Percentiles rank a stretch among this genome's conserved stretches.
These are phyloP conservation scores for Microcaecilia unicolor DNA, from an alignment of 2,797 vertebrate genomes.

Conservation along the genomic window DNA sequence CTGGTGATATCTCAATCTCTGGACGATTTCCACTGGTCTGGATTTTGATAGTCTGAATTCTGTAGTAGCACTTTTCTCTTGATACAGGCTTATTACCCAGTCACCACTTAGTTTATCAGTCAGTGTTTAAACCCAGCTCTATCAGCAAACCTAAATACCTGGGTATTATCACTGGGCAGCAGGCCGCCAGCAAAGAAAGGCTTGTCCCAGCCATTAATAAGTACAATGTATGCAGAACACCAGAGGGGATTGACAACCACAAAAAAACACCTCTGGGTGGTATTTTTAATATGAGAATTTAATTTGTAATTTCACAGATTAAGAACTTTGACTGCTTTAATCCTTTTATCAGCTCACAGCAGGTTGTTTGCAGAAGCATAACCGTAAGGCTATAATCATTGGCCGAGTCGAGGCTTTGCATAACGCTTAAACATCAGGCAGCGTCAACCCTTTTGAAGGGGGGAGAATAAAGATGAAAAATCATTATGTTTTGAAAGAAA, in stretches of 20 bases:
- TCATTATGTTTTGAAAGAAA: slow-evolving; percentile 73
- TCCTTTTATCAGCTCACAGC: slow-evolving; percentile 97
- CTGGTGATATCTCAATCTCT: slow-evolving; percentile 60
- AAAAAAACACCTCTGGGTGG: slow-evolving; percentile 81
- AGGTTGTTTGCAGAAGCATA: slow-evolving; percentile 81
- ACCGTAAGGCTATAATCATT: slow-evolving; percentile 75
- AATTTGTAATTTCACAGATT: slow-evolving; percentile 91
- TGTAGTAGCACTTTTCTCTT: slow-evolving; percentile 57
- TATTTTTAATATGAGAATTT: slow-evolving; percentile 89
- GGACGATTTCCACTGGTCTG: slow-evolving; percentile 46
- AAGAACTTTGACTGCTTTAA: slow-evolving; percentile 91
- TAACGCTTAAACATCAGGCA: slow-evolving; percentile 66
- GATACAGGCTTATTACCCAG: slow-evolving; percentile 71
- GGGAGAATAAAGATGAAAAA: slow-evolving; percentile 74
- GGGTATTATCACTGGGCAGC: slow-evolving; percentile 66
- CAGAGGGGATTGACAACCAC: slow-evolving; percentile 76
- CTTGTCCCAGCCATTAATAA: slow-evolving; percentile 71
- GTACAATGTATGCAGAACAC: slow-evolving; percentile 75
- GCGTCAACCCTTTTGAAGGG: slow-evolving; percentile 73
- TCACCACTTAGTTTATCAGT: slow-evolving; percentile 72
- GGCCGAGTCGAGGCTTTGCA: slow-evolving; percentile 72
- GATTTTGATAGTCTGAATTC: slow-evolving; percentile 58
- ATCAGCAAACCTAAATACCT: slow-evolving; percentile 68
- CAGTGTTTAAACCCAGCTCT: slow-evolving; percentile 67
- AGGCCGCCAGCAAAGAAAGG: slow-evolving; percentile 62